Base-by-base conservation (phyloP, 2,113 vertebrate species). In the Hemichromis elongatus region DNA sequence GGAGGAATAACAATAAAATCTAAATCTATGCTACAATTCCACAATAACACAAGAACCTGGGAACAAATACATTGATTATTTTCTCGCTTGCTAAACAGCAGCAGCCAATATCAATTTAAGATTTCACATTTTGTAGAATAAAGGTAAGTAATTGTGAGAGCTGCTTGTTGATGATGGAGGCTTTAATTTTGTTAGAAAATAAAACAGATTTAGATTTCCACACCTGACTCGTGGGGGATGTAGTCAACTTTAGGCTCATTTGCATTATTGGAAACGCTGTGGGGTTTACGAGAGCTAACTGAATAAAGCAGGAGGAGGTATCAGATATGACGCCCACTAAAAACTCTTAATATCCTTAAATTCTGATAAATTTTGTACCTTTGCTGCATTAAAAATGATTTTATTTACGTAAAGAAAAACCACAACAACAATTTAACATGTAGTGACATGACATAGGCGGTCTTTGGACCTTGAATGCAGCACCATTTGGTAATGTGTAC, bases 151-250 rank as follows among this genome's bases (percentile, higher is more conserved):
- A 11, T 54, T 54, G 4, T 11, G n/a, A 54, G 19, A 24, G 53
- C n/a, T 24, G n/a, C 53, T 12, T 28, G 4, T 6, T 8, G 21
- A 16, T 1, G 21, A 26, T 18, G 2, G 7, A 6, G 9, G 40
- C 0, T 47, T 47, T 4, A 11, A 18, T 47, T 73, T 18, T 19
- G 2, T 73, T 73, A 19, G 21, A 2, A 18, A 0, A 19, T 4
- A 26, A 12, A 73, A 47, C 42, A 73, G 68, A 47, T 9, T 21
- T 4, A 42, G 18, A 35, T 68, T 68, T 68, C 37, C 63, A 24
- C 63, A 13, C 12, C 2, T 68, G 63, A 42, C 12, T 42, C 2
- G 3, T 66, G 35, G 33, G 19, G 19, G 11, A 66, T 40, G 11
- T 21, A 3, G 61, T 40, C 61, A 11, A 13, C 35, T 40, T 66